Conservation (phyloP, 2,113 vertebrate genomes). For the Sula dactylatra region DNA sequence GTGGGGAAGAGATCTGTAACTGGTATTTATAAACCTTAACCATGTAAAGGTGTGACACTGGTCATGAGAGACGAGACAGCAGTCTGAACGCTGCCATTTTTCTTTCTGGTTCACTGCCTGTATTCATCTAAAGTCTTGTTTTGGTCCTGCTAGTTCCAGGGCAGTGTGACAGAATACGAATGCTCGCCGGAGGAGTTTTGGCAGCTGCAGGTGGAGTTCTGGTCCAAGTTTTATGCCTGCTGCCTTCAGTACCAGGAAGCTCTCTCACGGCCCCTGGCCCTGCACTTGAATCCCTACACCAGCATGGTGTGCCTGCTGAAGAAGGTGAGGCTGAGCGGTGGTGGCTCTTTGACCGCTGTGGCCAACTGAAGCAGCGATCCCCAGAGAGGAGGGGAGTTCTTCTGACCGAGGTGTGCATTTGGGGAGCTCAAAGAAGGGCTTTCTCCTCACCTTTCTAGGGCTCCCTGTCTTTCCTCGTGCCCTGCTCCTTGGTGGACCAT, state of each 20-base stretch:
- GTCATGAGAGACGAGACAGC: fast-evolving
- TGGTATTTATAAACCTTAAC: not conserved
- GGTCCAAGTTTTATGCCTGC: conserved; percentile 95
- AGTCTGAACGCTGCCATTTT: fast-evolving
- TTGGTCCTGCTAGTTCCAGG: conserved; percentile 78
- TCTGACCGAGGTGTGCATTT: not conserved
- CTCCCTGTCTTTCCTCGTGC: conserved; percentile 87
- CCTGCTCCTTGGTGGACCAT: conserved; percentile 90
- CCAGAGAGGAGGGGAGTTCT: not conserved
- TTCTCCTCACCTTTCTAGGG: conserved; percentile 73
- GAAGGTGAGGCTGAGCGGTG: conserved; percentile 76
- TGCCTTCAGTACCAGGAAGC: conserved; percentile 95
- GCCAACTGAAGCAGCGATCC: not conserved
- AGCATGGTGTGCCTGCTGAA: conserved; percentile 88
- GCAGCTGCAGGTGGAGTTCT: conserved; percentile 91
- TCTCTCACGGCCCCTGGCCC: conserved; percentile 83
- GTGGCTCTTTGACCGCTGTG: fast-evolving
- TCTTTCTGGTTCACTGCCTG: not conserved
- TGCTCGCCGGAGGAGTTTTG: conserved; percentile 92
- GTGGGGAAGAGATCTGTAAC: not conserved
- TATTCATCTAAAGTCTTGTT: not conserved
- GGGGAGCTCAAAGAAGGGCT: not conserved
- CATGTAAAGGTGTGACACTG: fast-evolving
- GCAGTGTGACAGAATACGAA: conserved; percentile 89
- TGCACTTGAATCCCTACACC: conserved; percentile 82